These are phyloP conservation scores for Idaea aversata DNA, from an alignment of 2,888 invertebrate species.

Conservation along the genomic window DNA sequence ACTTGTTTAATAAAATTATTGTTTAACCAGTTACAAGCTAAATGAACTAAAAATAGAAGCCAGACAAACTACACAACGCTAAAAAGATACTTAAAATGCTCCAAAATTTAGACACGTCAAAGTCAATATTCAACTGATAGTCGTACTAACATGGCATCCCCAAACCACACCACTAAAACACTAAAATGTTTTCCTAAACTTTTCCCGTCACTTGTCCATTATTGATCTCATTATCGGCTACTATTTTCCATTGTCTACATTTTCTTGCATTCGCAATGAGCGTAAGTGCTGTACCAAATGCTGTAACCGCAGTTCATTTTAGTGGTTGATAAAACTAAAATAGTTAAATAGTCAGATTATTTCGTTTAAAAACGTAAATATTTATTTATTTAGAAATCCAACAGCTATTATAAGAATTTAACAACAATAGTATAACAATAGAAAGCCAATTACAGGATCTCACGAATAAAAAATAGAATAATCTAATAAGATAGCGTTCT, in stretches of 20 bases:
- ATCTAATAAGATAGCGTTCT: too few species aligned
- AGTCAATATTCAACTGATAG: conserved; percentile 21
- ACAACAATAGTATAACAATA: too few species aligned
- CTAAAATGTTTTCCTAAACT: conserved; percentile 40
- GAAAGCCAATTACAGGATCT: too few species aligned
- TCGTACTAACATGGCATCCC: background rate
- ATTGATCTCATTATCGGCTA: conserved; percentile 67
- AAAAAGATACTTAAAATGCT: background rate
- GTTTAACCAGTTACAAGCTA: background rate
- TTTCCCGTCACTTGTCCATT: conserved; percentile 49
- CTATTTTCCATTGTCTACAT: conserved; percentile 63
- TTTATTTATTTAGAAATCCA: too few species aligned
- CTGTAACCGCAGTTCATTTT: conserved; percentile 55
- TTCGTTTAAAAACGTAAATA: too few species aligned
- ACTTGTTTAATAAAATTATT: too few species aligned
- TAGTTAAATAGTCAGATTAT: background rate
- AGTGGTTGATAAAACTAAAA: conserved; percentile 21
- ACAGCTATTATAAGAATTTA: too few species aligned
- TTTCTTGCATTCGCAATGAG: conserved; percentile 61
- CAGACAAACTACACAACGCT: background rate
- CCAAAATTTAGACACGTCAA: background rate
- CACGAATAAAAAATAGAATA: too few species aligned
- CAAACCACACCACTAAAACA: conserved; percentile 17
- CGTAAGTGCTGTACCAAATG: conserved; percentile 60
- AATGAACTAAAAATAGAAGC: background rate